phyloP scores from a whole-genome alignment of 2,797 vertebrate genomes.

The Xiphophorus birchmanni region DNA sequence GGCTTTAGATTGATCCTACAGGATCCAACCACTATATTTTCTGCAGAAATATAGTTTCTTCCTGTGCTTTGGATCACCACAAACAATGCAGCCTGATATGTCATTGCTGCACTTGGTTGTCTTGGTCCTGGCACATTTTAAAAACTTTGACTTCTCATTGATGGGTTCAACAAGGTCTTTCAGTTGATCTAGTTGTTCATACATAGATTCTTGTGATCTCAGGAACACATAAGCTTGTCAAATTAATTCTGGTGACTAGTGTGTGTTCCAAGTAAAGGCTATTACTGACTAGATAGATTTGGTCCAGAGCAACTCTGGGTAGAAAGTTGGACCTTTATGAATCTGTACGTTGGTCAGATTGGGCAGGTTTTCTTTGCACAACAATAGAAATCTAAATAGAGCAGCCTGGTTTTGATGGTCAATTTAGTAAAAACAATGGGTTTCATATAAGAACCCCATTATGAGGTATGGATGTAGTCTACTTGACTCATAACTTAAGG shows the following conservation, averaged over 20 bases:
- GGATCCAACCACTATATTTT: not conserved
- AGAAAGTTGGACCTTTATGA: too few species aligned
- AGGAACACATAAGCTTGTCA: not conserved
- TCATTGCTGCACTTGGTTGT: not conserved
- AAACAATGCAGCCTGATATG: not conserved
- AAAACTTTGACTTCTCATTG: not conserved
- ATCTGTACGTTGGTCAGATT: too few species aligned
- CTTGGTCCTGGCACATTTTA: not conserved
- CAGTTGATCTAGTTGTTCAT: not conserved
- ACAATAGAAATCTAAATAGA: too few species aligned
- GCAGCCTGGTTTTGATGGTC: too few species aligned
- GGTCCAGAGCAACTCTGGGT: too few species aligned
- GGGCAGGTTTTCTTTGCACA: too few species aligned
- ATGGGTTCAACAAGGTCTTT: not conserved
- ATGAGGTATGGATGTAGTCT: too few species aligned
- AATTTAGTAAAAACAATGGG: too few species aligned
- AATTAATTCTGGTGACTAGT: not conserved
- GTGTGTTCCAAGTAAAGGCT: too few species aligned
- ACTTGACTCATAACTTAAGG: too few species aligned
- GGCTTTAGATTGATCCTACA: not conserved
- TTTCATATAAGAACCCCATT: too few species aligned
- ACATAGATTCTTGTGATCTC: not conserved
- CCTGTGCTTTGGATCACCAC: constrained; percentile 1
- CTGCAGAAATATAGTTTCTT: not conserved
- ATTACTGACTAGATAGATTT: too few species aligned